Percentiles rank a stretch among this genome's conserved stretches.
phyloP scores from a whole-genome alignment of 2,888 invertebrate genomes.

The Tetrapedia diversipes region DNA sequence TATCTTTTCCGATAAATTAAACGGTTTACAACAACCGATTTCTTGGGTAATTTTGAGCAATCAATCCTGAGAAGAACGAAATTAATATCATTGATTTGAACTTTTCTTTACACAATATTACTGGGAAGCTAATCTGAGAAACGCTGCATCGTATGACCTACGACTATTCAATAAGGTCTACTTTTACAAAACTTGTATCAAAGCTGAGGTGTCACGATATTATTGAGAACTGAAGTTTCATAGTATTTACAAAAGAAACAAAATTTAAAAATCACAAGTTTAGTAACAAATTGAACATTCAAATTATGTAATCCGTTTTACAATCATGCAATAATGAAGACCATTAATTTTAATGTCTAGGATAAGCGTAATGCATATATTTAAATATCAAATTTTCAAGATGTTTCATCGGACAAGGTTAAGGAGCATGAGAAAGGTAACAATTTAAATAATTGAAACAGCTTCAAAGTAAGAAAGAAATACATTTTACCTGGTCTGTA shows the following conservation, averaged over 20 bases:
- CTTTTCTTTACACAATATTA: background rate
- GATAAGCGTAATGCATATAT: conserved; percentile 63
- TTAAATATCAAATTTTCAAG: conserved; percentile 52
- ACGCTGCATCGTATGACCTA: conserved; percentile 16
- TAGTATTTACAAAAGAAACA: conserved; percentile 46
- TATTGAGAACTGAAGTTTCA: conserved; percentile 31
- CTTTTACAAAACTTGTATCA: conserved; percentile 7
- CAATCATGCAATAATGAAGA: conserved; percentile 66
- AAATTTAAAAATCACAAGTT: conserved; percentile 32
- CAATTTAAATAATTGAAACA: conserved; percentile 40
- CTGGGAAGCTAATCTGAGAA: conserved; percentile 5
- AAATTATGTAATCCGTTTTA: conserved; percentile 47
- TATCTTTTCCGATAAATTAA: conserved; percentile 18
- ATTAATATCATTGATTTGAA: background rate
- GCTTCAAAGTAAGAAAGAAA: conserved; percentile 65
- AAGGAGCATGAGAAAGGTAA: conserved; percentile 35
- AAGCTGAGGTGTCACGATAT: conserved; percentile 36
- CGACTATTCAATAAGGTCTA: conserved; percentile 32
- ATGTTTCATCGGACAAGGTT: conserved; percentile 50
- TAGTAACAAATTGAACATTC: conserved; percentile 36
- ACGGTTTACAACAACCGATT: background rate
- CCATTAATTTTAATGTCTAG: conserved; percentile 46
- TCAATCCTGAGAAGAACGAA: background rate
- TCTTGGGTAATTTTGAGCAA: background rate
- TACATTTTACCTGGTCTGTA: conserved; percentile 91